Percentiles rank a stretch among this genome's conserved stretches.
Evolutionary conservation across 2,888 invertebrate genomes (phyloP).

Genomic region (Eupithecia abbreviata): DNA sequence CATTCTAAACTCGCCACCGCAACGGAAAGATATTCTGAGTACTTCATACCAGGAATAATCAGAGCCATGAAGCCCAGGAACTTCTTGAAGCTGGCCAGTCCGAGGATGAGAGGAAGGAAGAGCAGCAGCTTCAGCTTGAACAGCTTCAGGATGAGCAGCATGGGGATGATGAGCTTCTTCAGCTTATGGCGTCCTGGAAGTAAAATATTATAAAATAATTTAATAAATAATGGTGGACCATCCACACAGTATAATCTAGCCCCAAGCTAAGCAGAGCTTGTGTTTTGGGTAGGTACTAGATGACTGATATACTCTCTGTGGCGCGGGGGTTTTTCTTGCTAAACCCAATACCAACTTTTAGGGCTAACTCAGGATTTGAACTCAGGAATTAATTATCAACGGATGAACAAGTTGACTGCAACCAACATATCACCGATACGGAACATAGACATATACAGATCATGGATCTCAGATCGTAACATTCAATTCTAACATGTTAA

Average conservation of each 20-base stretch:
- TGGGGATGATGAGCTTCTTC: slow-evolving; percentile 92
- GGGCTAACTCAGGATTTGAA: no score
- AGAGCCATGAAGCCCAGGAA: slow-evolving; percentile 91
- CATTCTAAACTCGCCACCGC: no score
- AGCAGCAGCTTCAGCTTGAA: slow-evolving; percentile 92
- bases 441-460: no score
- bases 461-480: no score
- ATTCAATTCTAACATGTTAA: no score
- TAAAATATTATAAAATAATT: background rate
- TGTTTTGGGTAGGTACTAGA: no score
- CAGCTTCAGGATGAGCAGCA: slow-evolving; percentile 91
- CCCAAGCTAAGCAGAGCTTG: background rate
- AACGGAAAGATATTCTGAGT: background rate
- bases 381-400: no score
- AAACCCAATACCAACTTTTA: no score
- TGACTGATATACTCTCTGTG: no score
- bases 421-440: no score
- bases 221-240: background rate
- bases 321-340: no score
- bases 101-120: slow-evolving; percentile 92
- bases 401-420: no score
- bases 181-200: slow-evolving; percentile 89
- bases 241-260: background rate
- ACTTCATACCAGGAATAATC: slow-evolving; percentile 86
- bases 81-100: slow-evolving; percentile 93